These are phyloP conservation scores for Heteronetta atricapilla DNA, from an alignment of 2,113 vertebrate genomes.

Conservation along the genomic window DNA sequence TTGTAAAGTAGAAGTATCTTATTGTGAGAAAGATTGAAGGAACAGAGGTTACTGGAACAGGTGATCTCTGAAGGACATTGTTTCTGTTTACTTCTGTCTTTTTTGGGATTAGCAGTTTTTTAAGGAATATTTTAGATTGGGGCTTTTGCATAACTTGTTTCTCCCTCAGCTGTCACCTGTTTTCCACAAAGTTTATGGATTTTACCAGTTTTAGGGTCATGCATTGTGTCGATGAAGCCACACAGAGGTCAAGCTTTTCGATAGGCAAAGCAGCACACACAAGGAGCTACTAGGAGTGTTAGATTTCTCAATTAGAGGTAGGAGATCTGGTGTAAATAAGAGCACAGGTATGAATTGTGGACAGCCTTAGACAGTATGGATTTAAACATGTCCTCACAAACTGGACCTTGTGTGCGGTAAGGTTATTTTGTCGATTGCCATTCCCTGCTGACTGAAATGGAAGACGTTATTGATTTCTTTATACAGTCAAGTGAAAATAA, in stretches of 20 bases:
- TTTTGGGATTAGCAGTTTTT: background rate
- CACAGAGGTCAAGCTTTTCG: background rate
- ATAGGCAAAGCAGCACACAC: background rate
- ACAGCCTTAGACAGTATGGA: background rate
- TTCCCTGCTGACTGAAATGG: background rate
- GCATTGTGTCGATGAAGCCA: background rate
- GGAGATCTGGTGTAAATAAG: background rate
- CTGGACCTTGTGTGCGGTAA: rapidly evolving
- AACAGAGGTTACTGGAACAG: background rate
- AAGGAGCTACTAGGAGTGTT: background rate
- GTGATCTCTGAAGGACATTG: background rate
- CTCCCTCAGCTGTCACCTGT: background rate
- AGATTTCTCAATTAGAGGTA: rapidly evolving
- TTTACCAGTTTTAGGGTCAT: background rate
- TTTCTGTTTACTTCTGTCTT: background rate
- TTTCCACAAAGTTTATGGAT: background rate
- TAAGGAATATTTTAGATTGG: background rate
- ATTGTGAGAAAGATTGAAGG: background rate
- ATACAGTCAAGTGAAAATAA: background rate
- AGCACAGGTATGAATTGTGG: background rate
- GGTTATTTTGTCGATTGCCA: background rate
- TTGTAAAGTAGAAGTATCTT: background rate
- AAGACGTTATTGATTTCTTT: constrained; percentile 1
- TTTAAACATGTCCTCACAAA: background rate
- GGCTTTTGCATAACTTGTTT: background rate